phyloP scores from a whole-genome alignment of 2,888 invertebrate species.

The Clostera curtula region DNA sequence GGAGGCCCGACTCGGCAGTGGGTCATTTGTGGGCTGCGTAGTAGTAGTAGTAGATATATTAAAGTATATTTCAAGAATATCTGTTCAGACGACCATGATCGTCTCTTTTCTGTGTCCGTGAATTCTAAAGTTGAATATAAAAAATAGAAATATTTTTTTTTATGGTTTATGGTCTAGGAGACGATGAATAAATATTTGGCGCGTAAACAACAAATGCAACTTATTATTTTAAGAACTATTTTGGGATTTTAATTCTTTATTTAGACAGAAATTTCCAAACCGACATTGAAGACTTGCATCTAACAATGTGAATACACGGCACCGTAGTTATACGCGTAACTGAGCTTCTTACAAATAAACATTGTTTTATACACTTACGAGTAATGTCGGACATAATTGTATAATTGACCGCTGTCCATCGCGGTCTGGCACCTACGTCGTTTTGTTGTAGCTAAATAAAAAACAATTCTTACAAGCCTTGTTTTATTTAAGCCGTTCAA shows the following conservation, averaged over 20 bases:
- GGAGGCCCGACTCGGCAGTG: too few species aligned
- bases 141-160: too few species aligned
- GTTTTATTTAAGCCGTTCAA: conserved; percentile 13
- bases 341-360: conserved; percentile 61
- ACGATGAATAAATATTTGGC: too few species aligned
- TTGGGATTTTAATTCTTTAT: not conserved
- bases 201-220: too few species aligned
- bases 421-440: conserved; percentile 36
- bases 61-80: too few species aligned
- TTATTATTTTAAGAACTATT: too few species aligned
- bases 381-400: conserved; percentile 33
- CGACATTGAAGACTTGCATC: conserved; percentile 41
- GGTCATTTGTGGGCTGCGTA: too few species aligned
- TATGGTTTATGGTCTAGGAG: too few species aligned
- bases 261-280: conserved; percentile 34
- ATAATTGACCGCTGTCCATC: conserved; percentile 42
- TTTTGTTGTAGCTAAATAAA: conserved; percentile 72
- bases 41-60: too few species aligned
- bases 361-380: conserved; percentile 67
- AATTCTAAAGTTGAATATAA: too few species aligned
- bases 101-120: too few species aligned
- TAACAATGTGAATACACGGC: conserved; percentile 62
- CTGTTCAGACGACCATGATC: too few species aligned
- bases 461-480: conserved; percentile 53
- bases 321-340: conserved; percentile 73